These are phyloP conservation scores for Brevipalpus yothersi DNA, from an alignment of 1,140 invertebrate genomes.

Conservation along the genomic window DNA sequence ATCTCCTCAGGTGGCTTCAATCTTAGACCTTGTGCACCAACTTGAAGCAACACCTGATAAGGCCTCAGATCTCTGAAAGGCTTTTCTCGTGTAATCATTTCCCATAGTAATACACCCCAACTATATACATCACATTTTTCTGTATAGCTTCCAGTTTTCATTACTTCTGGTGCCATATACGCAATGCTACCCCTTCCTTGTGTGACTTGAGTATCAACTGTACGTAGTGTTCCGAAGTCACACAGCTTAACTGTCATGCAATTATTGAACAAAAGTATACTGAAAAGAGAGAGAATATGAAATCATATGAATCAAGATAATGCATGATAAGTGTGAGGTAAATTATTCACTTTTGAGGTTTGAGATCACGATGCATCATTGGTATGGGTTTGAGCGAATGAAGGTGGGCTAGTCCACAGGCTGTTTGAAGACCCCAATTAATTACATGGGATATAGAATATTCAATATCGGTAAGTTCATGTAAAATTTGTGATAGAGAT, in stretches of 20 bases:
- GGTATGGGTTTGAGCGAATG: conserved; percentile 85
- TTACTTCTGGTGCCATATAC: conserved; percentile 88
- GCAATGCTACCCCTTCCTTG: conserved; percentile 77
- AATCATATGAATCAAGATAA: conserved; percentile 5
- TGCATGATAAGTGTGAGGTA: no score
- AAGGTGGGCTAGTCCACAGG: conserved; percentile 73
- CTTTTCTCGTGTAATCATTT: conserved; percentile 63
- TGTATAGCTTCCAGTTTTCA: no score
- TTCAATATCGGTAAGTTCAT: conserved; percentile 51
- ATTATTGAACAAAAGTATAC: conserved; percentile 55
- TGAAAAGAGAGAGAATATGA: conserved; percentile 9
- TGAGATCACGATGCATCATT: conserved; percentile 80
- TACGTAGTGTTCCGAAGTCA: conserved; percentile 65
- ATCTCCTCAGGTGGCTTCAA: conserved; percentile 61
- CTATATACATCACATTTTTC: conserved; percentile 98
- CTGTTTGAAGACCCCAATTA: conserved; percentile 81
- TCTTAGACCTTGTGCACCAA: conserved; percentile 43
- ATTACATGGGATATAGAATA: conserved; percentile 75
- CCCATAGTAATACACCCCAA: conserved; percentile 96
- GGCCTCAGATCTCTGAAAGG: conserved; percentile 25
- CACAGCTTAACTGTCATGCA: conserved; percentile 82
- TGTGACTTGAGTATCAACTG: conserved; percentile 86
- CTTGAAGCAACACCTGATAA: conserved; percentile 52
- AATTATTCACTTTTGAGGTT: conserved; percentile 62
- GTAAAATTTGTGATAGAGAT: conserved; percentile 52